Evolutionary conservation across 2,888 invertebrate genomes (phyloP).

Genomic region (Pachydiplax longipennis): DNA sequence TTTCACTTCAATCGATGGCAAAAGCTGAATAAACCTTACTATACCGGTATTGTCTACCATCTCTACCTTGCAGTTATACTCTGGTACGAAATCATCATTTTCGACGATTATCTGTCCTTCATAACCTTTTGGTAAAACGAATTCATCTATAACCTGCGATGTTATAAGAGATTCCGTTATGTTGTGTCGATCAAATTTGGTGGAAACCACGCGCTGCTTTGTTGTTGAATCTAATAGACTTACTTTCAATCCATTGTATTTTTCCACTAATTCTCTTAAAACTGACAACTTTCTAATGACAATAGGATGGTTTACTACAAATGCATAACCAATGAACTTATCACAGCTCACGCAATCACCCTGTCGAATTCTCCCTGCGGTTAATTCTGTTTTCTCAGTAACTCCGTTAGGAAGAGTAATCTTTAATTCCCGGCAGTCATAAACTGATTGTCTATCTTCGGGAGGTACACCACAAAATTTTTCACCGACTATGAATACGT

Average conservation of each 20-base stretch:
- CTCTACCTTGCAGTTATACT: constrained; percentile 26
- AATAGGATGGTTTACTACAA: constrained; percentile 48
- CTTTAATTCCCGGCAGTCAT: not conserved
- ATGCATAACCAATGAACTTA: constrained; percentile 48
- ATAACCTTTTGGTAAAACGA: constrained; percentile 50
- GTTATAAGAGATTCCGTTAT: constrained; percentile 27
- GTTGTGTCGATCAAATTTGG: constrained; percentile 43
- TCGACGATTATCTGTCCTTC: constrained; percentile 49
- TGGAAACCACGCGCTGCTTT: constrained; percentile 46
- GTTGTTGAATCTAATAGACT: constrained; percentile 47
- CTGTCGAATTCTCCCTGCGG: constrained; percentile 1
- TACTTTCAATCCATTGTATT: constrained; percentile 45
- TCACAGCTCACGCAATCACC: constrained; percentile 9
- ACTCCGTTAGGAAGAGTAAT: not conserved
- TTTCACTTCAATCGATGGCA: constrained; percentile 29
- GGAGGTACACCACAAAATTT: constrained; percentile 49
- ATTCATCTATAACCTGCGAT: constrained; percentile 47
- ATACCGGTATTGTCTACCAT: constrained; percentile 48
- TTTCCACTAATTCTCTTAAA: constrained; percentile 16
- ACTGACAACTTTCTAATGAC: constrained; percentile 46
- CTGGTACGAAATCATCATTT: not conserved
- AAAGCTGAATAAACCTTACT: constrained; percentile 47
- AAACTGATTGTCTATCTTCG: constrained; percentile 36
- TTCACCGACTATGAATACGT: constrained; percentile 52
- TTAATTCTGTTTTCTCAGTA: constrained; percentile 24